Evolutionary conservation across 2,113 vertebrate species (phyloP).

Genomic region (Rhagologus leucostigma): DNA sequence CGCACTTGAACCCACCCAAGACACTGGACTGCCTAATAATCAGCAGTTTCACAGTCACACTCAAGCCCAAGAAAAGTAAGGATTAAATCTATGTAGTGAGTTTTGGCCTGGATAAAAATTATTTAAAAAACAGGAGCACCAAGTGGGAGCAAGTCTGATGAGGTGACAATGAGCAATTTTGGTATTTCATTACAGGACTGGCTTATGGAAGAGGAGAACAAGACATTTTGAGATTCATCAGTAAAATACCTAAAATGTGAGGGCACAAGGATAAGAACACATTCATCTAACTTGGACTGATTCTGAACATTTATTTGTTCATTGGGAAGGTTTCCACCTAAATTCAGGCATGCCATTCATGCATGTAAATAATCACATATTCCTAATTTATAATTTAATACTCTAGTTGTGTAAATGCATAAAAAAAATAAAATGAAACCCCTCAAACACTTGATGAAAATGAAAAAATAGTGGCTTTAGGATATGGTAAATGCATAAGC

Average conservation of each 20-base stretch:
- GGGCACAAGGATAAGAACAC: accelerated
- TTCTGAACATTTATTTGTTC: neutral
- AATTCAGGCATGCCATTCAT: neutral
- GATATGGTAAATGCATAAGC: neutral
- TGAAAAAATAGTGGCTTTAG: neutral
- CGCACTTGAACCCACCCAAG: no score
- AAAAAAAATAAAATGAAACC: neutral
- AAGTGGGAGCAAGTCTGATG: neutral
- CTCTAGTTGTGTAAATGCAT: accelerated
- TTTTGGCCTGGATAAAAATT: neutral
- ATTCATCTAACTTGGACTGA: neutral
- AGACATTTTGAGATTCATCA: neutral
- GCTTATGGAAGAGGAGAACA: neutral
- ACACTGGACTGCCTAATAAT: neutral
- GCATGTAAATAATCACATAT: neutral
- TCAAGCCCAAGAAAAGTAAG: neutral
- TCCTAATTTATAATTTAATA: neutral
- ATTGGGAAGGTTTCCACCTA: neutral
- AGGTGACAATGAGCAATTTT: neutral
- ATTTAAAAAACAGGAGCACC: accelerated
- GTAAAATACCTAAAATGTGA: neutral
- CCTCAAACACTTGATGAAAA: neutral
- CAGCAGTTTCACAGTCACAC: neutral
- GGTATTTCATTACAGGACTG: neutral
- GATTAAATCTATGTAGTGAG: neutral